Conservation (phyloP, 1,140 invertebrate genomes). For the Cryptotermes secundus region DNA sequence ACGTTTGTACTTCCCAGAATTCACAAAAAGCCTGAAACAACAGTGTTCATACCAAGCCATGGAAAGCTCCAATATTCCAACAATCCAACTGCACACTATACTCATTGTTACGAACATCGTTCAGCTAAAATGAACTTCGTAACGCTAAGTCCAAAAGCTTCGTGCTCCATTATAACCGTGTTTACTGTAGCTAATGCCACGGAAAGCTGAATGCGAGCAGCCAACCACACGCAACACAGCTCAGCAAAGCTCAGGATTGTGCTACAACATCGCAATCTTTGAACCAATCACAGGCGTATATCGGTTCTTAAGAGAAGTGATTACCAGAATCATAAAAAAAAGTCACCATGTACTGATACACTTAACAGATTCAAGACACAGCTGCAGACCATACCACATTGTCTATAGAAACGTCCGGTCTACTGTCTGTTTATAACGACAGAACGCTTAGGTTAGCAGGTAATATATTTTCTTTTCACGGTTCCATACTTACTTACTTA, state of each 20-base stretch:
- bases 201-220: background rate
- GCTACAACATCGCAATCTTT: background rate
- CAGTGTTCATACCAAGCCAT: constrained; percentile 45
- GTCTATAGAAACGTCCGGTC: background rate
- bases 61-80: constrained; percentile 45
- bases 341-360: background rate
- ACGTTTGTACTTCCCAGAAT: background rate
- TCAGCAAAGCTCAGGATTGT: background rate
- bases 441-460: background rate
- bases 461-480: too few species aligned
- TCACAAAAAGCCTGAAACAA: constrained; percentile 41
- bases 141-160: background rate
- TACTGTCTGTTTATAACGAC: background rate
- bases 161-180: background rate
- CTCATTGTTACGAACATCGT: constrained; percentile 38
- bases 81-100: constrained; percentile 44
- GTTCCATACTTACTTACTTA: too few species aligned
- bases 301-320: background rate
- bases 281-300: background rate
- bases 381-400: background rate
- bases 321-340: background rate
- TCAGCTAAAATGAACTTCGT: background rate
- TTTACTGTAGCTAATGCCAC: background rate
- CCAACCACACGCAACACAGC: background rate
- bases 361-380: background rate